Conservation (phyloP, 1,140 invertebrate genomes). For the Ceratitis capitata region DNA sequence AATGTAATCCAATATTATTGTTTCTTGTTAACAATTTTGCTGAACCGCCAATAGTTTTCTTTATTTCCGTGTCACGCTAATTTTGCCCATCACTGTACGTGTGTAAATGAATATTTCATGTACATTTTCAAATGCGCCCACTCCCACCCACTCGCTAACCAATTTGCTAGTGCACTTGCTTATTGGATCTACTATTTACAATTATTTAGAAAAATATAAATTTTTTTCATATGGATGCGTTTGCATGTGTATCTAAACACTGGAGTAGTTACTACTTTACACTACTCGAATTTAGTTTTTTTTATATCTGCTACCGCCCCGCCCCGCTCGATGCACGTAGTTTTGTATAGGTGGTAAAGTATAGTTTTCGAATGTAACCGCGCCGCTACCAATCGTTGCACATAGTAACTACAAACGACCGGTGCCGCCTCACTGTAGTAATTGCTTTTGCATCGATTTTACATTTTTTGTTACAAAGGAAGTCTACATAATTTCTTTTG, state of each 20-base stretch:
- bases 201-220: not conserved
- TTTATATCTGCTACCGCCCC: constrained; percentile 17
- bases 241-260: not conserved
- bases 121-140: not conserved
- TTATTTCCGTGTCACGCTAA: not conserved
- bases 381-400: not conserved
- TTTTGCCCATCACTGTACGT: not conserved
- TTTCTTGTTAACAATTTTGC: too few relatives aligned
- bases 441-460: not conserved
- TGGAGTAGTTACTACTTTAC: not conserved
- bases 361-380: not conserved
- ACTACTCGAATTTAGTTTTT: not conserved
- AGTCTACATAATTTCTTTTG: not conserved
- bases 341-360: not conserved
- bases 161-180: not conserved
- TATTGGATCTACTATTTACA: not conserved
- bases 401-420: not conserved
- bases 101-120: too few relatives aligned
- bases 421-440: not conserved
- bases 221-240: not conserved
- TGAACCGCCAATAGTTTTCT: not conserved
- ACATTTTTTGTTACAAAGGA: not conserved
- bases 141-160: not conserved
- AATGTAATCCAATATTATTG: too few relatives aligned
- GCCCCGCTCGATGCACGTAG: not conserved